Conservation (phyloP, 2,113 vertebrate genomes). For the Boulengeromyrus knoepffleri region DNA sequence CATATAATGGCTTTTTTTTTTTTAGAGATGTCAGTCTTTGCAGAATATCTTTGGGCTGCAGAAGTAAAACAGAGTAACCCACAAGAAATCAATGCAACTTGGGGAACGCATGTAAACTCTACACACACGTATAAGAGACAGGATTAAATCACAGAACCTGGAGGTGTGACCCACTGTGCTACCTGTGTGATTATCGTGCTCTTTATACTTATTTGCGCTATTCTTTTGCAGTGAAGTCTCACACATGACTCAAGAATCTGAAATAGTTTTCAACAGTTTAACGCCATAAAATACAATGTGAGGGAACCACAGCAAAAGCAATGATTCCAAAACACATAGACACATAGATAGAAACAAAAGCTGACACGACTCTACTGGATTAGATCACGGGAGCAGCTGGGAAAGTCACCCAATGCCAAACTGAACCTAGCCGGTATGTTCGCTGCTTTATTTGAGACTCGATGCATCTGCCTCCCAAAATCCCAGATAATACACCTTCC, state of each 20-base stretch:
- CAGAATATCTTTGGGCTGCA: neutral
- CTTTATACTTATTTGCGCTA: neutral
- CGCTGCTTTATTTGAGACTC: neutral
- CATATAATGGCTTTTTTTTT: neutral
- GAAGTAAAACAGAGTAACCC: neutral
- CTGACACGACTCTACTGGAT: neutral
- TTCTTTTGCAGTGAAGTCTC: neutral
- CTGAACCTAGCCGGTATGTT: neutral
- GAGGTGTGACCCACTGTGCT: neutral
- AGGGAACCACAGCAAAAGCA: neutral
- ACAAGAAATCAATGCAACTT: neutral
- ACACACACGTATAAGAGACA: neutral
- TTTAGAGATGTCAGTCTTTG: neutral
- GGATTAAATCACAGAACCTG: neutral
- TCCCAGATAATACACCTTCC: neutral
- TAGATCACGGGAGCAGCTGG: neutral
- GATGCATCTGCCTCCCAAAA: neutral
- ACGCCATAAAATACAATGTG: neutral
- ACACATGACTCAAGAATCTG: neutral
- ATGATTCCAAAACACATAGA: too few species aligned
- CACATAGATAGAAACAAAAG: neutral
- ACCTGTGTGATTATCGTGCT: neutral
- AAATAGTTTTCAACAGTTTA: neutral
- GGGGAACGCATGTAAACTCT: neutral
- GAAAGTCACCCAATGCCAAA: neutral